These are phyloP conservation scores for Lasiommata megera DNA, from an alignment of 2,888 invertebrate genomes.

Conservation along the genomic window DNA sequence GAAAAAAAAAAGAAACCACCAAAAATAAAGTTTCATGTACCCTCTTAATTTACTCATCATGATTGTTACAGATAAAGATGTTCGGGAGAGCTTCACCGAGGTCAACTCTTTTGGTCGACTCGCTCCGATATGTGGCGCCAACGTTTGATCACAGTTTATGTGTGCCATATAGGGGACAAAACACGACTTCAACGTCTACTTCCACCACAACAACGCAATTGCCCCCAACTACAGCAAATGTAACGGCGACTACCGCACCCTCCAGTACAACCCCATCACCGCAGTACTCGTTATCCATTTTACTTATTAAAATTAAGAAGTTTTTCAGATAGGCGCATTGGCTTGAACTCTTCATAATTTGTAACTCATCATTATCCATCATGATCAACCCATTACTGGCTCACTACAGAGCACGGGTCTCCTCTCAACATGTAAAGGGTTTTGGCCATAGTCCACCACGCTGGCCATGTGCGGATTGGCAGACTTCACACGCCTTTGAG, in stretches of 20 bases:
- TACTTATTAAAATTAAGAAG: background rate
- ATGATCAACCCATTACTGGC: too few relatives aligned
- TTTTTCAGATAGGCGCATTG: background rate
- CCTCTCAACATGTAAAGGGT: too few relatives aligned
- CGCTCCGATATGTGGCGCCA: background rate
- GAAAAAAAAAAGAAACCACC: too few relatives aligned
- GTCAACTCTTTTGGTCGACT: background rate
- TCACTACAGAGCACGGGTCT: too few relatives aligned
- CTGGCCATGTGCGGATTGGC: too few relatives aligned
- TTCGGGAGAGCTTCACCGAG: conserved; percentile 12
- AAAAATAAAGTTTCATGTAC: too few relatives aligned
- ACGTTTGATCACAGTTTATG: background rate
- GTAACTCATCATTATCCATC: too few relatives aligned
- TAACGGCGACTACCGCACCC: background rate
- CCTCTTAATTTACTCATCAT: too few relatives aligned
- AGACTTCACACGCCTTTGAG: too few relatives aligned
- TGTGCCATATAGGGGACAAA: background rate
- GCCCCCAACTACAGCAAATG: background rate
- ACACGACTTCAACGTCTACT: background rate
- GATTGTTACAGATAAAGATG: conserved; percentile 22
- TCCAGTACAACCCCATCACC: background rate
- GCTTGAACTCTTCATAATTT: too few relatives aligned
- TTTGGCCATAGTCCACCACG: too few relatives aligned
- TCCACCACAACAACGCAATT: background rate
- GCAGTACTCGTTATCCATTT: background rate